Evolutionary conservation across 1,140 invertebrate genomes (phyloP).

Genomic region (Tachypleus tridentatus): DNA sequence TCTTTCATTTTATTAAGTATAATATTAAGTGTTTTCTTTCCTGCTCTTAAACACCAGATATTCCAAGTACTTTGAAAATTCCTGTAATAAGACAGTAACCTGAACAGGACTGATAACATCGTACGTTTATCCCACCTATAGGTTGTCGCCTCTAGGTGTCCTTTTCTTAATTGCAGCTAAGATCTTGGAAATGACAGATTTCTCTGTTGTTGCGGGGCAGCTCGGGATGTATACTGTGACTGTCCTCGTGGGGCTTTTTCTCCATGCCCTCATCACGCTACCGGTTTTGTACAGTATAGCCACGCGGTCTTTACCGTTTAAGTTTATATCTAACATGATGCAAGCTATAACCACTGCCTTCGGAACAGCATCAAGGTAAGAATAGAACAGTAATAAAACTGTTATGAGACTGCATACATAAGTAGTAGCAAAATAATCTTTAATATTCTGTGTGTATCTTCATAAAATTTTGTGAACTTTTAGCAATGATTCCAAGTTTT

Average conservation of each 20-base stretch:
- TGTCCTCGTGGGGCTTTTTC: conserved; percentile 70
- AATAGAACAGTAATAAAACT: too few relatives aligned
- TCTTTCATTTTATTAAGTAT: too few relatives aligned
- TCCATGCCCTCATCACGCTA: conserved; percentile 80
- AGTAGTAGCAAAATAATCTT: too few relatives aligned
- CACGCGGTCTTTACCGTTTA: conserved; percentile 64
- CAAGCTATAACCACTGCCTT: conserved; percentile 83
- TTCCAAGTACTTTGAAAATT: too few relatives aligned
- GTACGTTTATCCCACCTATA: conserved; percentile 28
- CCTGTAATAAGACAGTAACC: too few relatives aligned
- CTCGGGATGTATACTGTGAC: conserved; percentile 85
- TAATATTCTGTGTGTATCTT: too few relatives aligned
- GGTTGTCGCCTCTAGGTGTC: conserved; percentile 84
- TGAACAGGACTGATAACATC: too few relatives aligned
- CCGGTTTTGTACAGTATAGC: conserved; percentile 67
- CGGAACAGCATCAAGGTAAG: conserved; percentile 78
- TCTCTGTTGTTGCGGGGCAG: conserved; percentile 63
- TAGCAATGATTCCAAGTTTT: too few relatives aligned
- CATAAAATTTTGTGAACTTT: too few relatives aligned
- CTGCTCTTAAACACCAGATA: too few relatives aligned
- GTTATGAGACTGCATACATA: too few relatives aligned
- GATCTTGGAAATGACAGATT: conserved; percentile 73
- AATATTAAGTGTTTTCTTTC: too few relatives aligned
- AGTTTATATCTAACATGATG: conserved; percentile 64
- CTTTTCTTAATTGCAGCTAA: conserved; percentile 81